phyloP scores from a whole-genome alignment of 2,797 vertebrate species.

The Mus caroli region DNA sequence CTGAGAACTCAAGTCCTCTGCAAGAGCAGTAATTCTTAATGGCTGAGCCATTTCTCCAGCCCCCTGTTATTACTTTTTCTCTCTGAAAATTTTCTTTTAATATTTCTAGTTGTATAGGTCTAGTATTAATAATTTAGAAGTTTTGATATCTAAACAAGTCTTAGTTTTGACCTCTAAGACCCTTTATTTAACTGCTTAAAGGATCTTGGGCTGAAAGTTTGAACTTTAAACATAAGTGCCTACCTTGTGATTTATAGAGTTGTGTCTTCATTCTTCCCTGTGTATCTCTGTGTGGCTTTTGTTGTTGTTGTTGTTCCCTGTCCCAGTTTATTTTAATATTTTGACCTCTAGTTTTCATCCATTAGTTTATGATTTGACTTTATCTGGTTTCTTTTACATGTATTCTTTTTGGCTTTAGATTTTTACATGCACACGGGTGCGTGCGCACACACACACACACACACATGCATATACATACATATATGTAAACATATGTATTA shows the following conservation, averaged over 20 bases:
- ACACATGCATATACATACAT: too few relatives aligned
- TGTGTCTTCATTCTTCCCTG: neutral
- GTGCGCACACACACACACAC: too few relatives aligned
- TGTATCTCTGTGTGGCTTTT: conserved; percentile 8
- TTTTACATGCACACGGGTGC: neutral
- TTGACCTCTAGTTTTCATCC: conserved; percentile 26
- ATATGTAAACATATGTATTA: too few relatives aligned
- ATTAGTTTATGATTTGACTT: neutral
- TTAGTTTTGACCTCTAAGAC: neutral
- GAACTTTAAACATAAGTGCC: conserved; percentile 15
- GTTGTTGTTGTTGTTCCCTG: neutral
- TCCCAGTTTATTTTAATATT: neutral
- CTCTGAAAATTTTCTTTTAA: neutral
- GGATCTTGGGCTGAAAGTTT: neutral
- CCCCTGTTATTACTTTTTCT: conserved; percentile 12
- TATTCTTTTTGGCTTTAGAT: neutral
- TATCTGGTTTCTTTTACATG: conserved; percentile 35
- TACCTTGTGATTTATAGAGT: neutral
- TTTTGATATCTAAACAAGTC: neutral
- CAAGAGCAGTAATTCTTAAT: neutral
- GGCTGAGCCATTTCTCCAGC: neutral
- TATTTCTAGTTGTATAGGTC: conserved; percentile 1
- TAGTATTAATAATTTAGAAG: neutral
- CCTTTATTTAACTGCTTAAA: conserved; percentile 25
- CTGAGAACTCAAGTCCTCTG: neutral